A percentile compares a stretch with the other conserved stretches of the same genome.
Conservation (phyloP, 2,888 invertebrate genomes). For the Tenthredo mesomela region DNA sequence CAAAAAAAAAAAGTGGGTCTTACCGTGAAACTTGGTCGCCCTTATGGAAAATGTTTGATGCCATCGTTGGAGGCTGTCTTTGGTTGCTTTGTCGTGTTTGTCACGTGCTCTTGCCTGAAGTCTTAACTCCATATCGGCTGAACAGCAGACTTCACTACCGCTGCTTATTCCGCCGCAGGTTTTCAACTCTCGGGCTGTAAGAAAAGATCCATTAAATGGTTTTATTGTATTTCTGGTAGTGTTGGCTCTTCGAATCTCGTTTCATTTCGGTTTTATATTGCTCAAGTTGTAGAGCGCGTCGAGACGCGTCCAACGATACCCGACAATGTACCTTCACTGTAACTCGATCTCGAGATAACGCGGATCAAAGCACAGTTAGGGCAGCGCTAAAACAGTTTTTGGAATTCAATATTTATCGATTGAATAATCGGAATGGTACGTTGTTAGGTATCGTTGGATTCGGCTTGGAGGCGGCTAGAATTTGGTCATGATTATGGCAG, state of each 20-base stretch:
- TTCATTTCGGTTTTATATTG: background rate
- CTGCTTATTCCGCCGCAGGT: conserved; percentile 74
- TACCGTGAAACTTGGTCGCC: conserved; percentile 92
- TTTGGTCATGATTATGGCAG: background rate
- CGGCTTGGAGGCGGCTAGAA: background rate
- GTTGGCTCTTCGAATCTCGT: background rate
- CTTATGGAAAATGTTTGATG: conserved; percentile 87
- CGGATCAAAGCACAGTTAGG: background rate
- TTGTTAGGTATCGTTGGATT: conserved; percentile 18
- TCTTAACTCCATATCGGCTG: conserved; percentile 83
- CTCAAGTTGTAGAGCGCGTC: conserved; percentile 13
- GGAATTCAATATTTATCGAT: background rate
- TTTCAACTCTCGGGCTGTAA: conserved; percentile 74
- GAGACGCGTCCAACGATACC: conserved; percentile 28
- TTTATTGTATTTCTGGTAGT: too few relatives aligned
- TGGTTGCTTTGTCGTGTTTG: conserved; percentile 87
- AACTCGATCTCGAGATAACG: background rate
- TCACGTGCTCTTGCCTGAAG: conserved; percentile 86
- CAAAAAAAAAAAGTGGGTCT: conserved; percentile 74
- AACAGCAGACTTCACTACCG: conserved; percentile 83
- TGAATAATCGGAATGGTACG: background rate
- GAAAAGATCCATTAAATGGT: background rate
- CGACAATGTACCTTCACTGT: background rate
- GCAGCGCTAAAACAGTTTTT: background rate
- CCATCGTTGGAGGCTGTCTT: conserved; percentile 87